Evolutionary conservation across 2,888 invertebrate genomes (phyloP).

Genomic region (Sphinx pinastri): DNA sequence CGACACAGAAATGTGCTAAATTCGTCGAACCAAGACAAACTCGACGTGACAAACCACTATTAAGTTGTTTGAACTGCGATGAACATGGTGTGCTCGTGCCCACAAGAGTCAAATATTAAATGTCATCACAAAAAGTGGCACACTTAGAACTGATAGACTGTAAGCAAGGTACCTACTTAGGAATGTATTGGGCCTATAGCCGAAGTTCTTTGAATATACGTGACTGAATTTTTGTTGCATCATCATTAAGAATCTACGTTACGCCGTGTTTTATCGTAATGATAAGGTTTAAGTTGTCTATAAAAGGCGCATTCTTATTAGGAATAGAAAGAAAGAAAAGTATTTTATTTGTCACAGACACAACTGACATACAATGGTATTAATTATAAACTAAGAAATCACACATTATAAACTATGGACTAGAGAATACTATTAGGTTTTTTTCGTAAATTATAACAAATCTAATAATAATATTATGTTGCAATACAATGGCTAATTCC

Average conservation of each 20-base stretch:
- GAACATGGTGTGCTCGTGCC: constrained; percentile 31
- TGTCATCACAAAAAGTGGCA: constrained; percentile 53
- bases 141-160: constrained; percentile 40
- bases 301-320: neutral
- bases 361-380: too few relatives aligned
- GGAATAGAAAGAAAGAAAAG: too few relatives aligned
- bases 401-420: too few relatives aligned
- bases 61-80: constrained; percentile 64
- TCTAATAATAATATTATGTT: too few relatives aligned
- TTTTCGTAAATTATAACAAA: too few relatives aligned
- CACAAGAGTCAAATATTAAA: constrained; percentile 45
- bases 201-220: constrained; percentile 28
- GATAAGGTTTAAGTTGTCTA: neutral
- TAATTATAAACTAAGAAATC: too few relatives aligned
- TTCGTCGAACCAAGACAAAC: constrained; percentile 68
- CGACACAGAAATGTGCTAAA: constrained; percentile 76
- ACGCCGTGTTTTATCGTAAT: constrained; percentile 9
- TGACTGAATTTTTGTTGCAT: constrained; percentile 30
- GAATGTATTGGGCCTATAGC: constrained; percentile 18
- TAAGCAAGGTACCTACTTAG: constrained; percentile 21
- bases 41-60: constrained; percentile 71
- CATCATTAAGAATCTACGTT: constrained; percentile 24
- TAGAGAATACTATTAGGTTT: too few relatives aligned
- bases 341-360: too few relatives aligned
- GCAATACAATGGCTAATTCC: too few relatives aligned